A percentile compares a stretch with the other conserved stretches of the same genome.
Conservation (phyloP, 2,888 invertebrate genomes). For the Polyommatus icarus region DNA sequence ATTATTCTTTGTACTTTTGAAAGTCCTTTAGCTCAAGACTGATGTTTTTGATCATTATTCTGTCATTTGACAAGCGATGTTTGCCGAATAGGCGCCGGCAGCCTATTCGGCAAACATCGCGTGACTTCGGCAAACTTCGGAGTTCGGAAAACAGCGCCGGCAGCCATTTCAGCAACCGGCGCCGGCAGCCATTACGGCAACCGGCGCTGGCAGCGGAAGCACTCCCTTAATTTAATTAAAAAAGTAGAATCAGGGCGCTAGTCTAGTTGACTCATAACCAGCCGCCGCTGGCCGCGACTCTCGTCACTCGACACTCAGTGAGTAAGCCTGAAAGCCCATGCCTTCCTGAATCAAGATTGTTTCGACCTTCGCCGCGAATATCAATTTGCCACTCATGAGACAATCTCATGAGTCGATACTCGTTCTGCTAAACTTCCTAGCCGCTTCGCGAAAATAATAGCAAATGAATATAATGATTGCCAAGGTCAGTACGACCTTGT, state of each 20-base stretch:
- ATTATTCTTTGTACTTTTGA: too few relatives aligned
- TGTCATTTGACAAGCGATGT: too few relatives aligned
- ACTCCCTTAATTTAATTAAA: too few relatives aligned
- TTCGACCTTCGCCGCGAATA: slow-evolving; percentile 57
- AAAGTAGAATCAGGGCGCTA: neutral
- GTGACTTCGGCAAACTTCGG: too few relatives aligned
- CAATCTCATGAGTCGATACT: slow-evolving; percentile 44
- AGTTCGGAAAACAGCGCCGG: too few relatives aligned
- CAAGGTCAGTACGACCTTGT: slow-evolving; percentile 73
- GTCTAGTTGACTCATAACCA: slow-evolving; percentile 43
- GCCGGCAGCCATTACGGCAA: too few relatives aligned
- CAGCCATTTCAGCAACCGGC: too few relatives aligned
- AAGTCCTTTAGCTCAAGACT: too few relatives aligned
- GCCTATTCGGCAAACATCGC: too few relatives aligned
- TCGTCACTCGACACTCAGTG: slow-evolving; percentile 32
- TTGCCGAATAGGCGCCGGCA: too few relatives aligned
- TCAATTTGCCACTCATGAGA: slow-evolving; percentile 57
- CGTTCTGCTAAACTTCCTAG: slow-evolving; percentile 65
- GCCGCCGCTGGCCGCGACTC: neutral
- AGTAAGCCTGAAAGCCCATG: slow-evolving; percentile 40
- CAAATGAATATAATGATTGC: slow-evolving; percentile 61
- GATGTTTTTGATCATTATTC: too few relatives aligned
- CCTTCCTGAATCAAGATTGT: slow-evolving; percentile 46
- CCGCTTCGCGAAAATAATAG: slow-evolving; percentile 66
- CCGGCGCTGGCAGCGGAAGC: too few relatives aligned